Base-by-base conservation (phyloP, 2,113 vertebrate genomes). In the Syngnathus scovelli region DNA sequence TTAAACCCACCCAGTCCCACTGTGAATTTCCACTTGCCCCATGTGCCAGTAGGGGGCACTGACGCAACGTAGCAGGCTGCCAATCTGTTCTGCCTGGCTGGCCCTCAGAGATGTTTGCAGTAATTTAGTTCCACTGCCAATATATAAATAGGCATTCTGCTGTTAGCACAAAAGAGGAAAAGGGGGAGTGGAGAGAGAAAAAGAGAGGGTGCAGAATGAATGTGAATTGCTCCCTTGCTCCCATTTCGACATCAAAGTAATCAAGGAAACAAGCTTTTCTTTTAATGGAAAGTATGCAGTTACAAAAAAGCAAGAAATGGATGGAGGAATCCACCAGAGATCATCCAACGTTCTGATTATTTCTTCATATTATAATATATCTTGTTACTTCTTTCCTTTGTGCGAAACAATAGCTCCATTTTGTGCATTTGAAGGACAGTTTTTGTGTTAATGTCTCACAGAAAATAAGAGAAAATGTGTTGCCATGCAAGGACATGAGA, bases 161-260 rank as follows among this genome's bases (percentile, higher is more conserved):
- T 89, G 84, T 90, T 90, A 89, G 86, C 86, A 86, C 85, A 88
- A 89, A 90, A 88, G 85, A 83, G 86, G 39, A 70, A 64, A 69
- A 69, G 76, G 80, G 71, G 61, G 56, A 39, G 33, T n/a, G 37
- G 69, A 23, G 18, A 15, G 64, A 27, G 66, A 63, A 71, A 54
- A 52, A 48, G 75, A 86, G 86, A 90, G 84, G 88, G 80, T 79
- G 84, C 81, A 74, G 88, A 90, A 89, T 88, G 85, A 90, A 90
- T 92, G 88, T 78, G 88, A 89, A 90, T 90, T 86, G 88, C 87
- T 89, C 89, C 87, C 86, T 76, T 83, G 89, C 85, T 90, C 86
- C 87, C 83, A 87, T 89, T 90, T 90, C 79, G 82, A 91, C 90
- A 91, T 92, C 90, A 91, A 91, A 92, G 89, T 91, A 91, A 92